Evolutionary conservation across 2,888 invertebrate species (phyloP).

Genomic region (Venustoraphidia nigricollis): DNA sequence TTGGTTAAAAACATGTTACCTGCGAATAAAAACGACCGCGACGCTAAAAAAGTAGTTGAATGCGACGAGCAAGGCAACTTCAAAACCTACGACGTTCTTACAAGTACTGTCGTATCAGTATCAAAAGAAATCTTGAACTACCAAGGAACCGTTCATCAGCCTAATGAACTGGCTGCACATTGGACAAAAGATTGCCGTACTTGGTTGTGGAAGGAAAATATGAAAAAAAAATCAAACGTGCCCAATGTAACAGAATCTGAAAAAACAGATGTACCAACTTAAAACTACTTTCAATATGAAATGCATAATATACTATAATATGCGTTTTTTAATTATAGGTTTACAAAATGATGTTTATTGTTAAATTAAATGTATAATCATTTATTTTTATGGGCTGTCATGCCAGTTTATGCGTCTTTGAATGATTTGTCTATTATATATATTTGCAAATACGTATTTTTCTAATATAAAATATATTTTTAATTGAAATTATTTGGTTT

Average conservation of each 20-base stretch:
- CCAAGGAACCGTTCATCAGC: constrained; percentile 38
- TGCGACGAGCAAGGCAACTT: not conserved
- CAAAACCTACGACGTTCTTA: constrained; percentile 18
- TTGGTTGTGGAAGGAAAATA: constrained; percentile 40
- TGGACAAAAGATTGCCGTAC: constrained; percentile 58
- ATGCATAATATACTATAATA: not conserved
- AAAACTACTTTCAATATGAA: constrained; percentile 2
- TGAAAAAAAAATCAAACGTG: not conserved
- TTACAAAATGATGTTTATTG: constrained; percentile 1
- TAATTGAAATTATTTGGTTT: too few species aligned
- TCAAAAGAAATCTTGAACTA: constrained; percentile 35
- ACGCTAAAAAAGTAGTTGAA: not conserved
- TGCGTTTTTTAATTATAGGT: not conserved
- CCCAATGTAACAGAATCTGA: too few species aligned
- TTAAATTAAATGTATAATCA: not conserved
- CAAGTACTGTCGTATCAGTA: constrained; percentile 26
- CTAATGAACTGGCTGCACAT: constrained; percentile 42
- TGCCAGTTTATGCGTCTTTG: too few species aligned
- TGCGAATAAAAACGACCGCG: not conserved
- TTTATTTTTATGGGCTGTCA: too few species aligned
- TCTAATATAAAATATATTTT: too few species aligned
- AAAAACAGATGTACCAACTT: constrained; percentile 6
- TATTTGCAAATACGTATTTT: too few species aligned
- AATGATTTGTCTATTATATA: too few species aligned
- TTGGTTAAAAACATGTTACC: not conserved